Base-by-base conservation (phyloP, 2,113 vertebrate species). In the Centropus unirufus region DNA sequence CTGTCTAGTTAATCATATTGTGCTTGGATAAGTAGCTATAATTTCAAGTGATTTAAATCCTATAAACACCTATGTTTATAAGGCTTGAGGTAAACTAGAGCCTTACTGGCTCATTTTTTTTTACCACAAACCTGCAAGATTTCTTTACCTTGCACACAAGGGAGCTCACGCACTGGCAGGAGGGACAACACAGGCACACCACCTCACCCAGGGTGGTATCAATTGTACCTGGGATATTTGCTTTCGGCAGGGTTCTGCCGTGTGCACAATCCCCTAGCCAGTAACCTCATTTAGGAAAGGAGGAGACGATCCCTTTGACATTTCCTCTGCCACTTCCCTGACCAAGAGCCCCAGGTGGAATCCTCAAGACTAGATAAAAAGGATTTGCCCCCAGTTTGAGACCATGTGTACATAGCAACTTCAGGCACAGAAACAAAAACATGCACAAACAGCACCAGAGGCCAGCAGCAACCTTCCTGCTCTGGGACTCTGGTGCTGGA, bases 401-500 rank as follows among this genome's bases (percentile, higher is more conserved):
- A 40, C 26, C 14, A 40, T 2, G 18, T 0, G 0, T 23, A 47
- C 7, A 4, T 2, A 55, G 46, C 26, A 54, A 12, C 72, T 64
- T 62, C 4, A 46, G 0, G 0, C 40, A 39, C 11, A 86, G 59
- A 55, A 80, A 51, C 18, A 59, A 77, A 61, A 94, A 36, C 14
- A 58, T 0, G 63, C 75, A 27, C 70, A n/a, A 62, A 27, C 40
- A 73, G 58, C 49, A 29, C 14, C 8, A 7, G 9, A 11, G n/a
- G 51, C 49, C 36, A 66, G 78, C 64, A 81, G 55, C 47, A 54
- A 32, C 70, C 42, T 51, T 70, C 83, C 83, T 89, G 83, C 72
- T 63, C 32, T 13, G 85, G 72, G 75, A 92, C 62, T 21, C 46
- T 20, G 49, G 57, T 88, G 90, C 63, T 0, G 3, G 42, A 69